Conservation (phyloP, 2,113 vertebrate genomes). For the Syngnathus scovelli region DNA sequence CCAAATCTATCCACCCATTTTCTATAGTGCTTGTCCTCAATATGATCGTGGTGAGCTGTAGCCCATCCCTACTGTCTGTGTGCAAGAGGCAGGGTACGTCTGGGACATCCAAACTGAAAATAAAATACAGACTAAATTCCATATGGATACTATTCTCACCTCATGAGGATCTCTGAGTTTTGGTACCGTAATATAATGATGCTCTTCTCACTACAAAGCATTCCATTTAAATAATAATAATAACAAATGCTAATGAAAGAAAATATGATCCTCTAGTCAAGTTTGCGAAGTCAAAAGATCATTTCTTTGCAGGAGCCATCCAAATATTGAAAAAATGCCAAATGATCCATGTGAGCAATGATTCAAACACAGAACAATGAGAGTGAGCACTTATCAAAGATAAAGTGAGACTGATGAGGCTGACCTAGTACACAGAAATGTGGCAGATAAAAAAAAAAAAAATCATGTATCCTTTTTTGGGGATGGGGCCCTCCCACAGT, state of each 20-base stretch:
- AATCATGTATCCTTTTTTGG: conserved; percentile 23
- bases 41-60: not conserved
- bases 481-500: conserved; percentile 49
- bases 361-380: not conserved
- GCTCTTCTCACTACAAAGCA: not conserved
- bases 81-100: not conserved
- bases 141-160: not conserved
- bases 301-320: not conserved
- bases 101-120: not conserved
- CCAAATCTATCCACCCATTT: not conserved
- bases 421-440: conserved; percentile 14
- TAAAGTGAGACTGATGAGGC: not conserved
- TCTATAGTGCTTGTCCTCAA: not conserved
- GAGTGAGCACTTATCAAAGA: not conserved
- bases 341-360: not conserved
- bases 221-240: not conserved
- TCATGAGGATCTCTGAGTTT: not conserved
- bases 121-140: not conserved
- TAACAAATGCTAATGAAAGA: not conserved
- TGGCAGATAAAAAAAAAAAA: conserved; percentile 43
- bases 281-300: not conserved
- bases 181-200: not conserved
- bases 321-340: not conserved
- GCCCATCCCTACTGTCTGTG: not conserved
- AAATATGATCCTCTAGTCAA: not conserved